phyloP scores from a whole-genome alignment of 2,888 invertebrate genomes.

The Chrysomela aeneicollis region DNA sequence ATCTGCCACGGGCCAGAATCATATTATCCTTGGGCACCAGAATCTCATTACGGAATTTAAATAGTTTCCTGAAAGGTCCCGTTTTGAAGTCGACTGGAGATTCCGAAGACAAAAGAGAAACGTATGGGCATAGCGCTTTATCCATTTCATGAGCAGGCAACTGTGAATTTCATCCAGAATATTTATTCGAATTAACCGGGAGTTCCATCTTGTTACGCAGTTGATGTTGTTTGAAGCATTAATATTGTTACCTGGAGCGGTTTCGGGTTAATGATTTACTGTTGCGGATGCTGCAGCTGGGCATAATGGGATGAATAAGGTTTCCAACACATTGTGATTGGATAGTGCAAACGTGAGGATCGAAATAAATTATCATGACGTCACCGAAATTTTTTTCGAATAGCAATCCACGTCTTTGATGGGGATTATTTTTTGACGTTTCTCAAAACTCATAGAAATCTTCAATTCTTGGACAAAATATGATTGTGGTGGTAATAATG shows the following conservation, averaged over 20 bases:
- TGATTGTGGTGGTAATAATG: too few species aligned
- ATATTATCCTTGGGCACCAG: conserved; percentile 25
- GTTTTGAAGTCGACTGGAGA: conserved; percentile 23
- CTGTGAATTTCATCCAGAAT: conserved; percentile 20
- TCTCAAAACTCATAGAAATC: too few species aligned
- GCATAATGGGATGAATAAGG: background rate
- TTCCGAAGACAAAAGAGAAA: conserved; percentile 23
- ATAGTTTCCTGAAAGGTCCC: conserved; percentile 29
- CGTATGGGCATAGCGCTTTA: conserved; percentile 18
- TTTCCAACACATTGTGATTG: too few species aligned
- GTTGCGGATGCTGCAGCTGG: background rate
- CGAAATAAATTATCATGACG: too few species aligned
- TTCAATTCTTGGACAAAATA: too few species aligned
- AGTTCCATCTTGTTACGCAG: background rate
- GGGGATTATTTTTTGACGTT: too few species aligned
- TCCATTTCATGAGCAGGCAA: conserved; percentile 12
- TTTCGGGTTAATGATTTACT: conserved; percentile 1
- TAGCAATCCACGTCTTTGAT: too few species aligned
- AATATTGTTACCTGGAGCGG: conserved; percentile 11
- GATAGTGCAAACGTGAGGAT: too few species aligned
- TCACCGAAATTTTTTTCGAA: too few species aligned
- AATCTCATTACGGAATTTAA: conserved; percentile 29
- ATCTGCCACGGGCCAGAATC: conserved; percentile 25
- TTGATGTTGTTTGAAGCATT: conserved; percentile 7
- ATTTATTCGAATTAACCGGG: background rate